Evolutionary conservation across 1,140 invertebrate genomes (phyloP).

Genomic region (Drepana arcuata): DNA sequence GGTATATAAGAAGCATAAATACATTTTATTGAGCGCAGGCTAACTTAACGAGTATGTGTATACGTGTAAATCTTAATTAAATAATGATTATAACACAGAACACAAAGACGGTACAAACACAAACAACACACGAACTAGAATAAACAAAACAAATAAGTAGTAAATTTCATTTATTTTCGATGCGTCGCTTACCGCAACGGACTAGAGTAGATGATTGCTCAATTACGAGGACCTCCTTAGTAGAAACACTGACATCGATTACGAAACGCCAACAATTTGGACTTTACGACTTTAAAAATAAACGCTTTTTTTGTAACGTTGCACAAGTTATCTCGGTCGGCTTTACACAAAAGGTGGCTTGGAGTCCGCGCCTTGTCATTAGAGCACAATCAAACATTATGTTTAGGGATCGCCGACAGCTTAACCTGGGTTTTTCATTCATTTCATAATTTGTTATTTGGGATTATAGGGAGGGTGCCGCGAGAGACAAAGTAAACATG

Average conservation of each 20-base stretch:
- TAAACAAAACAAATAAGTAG: constrained; percentile 62
- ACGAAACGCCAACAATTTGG: constrained; percentile 15
- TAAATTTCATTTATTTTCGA: constrained; percentile 60
- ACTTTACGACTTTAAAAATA: constrained; percentile 24
- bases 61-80: background rate
- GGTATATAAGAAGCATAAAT: no score
- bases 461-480: constrained; percentile 57
- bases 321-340: constrained; percentile 35
- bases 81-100: background rate
- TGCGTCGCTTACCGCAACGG: constrained; percentile 61
- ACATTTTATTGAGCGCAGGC: no score
- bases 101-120: constrained; percentile 19
- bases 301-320: constrained; percentile 22
- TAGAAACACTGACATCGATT: constrained; percentile 37
- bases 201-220: constrained; percentile 69
- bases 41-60: no score
- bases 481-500: constrained; percentile 63
- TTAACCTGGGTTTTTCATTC: constrained; percentile 63
- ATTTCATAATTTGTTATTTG: constrained; percentile 68
- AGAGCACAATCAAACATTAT: constrained; percentile 66
- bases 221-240: constrained; percentile 70
- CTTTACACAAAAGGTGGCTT: constrained; percentile 57
- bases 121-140: constrained; percentile 11
- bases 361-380: constrained; percentile 66
- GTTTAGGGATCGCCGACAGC: constrained; percentile 68